Percentiles rank a stretch among this genome's conserved stretches.
Conservation (phyloP, 2,888 invertebrate species). For the Cephonodes hylas region DNA sequence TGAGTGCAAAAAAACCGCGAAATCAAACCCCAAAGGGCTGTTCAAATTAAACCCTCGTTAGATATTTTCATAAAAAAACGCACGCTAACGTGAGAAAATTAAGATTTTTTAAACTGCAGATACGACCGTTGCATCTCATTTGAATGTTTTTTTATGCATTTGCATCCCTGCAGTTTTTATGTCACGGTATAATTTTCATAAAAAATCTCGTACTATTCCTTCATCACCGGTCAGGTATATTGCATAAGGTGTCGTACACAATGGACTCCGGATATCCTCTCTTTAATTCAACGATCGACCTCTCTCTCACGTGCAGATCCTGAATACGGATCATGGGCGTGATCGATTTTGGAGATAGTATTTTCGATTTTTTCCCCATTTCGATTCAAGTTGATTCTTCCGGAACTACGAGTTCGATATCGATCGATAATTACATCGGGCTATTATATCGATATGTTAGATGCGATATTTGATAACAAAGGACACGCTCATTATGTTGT, state of each 20-base stretch:
- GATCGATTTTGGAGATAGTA: conserved; percentile 76
- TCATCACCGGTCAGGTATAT: conserved; percentile 77
- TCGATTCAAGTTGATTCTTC: conserved; percentile 9
- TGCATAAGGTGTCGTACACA: conserved; percentile 70
- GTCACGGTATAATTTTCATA: conserved; percentile 66
- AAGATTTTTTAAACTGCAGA: conserved; percentile 59
- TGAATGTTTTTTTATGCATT: conserved; percentile 65
- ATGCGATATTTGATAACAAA: background rate
- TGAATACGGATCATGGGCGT: conserved; percentile 74
- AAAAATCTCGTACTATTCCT: conserved; percentile 64
- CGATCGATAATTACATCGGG: background rate
- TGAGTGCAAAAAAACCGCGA: conserved; percentile 51
- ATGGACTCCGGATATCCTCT: conserved; percentile 79
- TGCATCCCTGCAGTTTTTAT: conserved; percentile 40
- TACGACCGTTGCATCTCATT: conserved; percentile 70
- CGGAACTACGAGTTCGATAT: conserved; percentile 10
- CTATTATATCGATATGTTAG: background rate
- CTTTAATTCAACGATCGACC: conserved; percentile 75
- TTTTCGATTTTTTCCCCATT: conserved; percentile 44
- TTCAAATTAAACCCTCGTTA: conserved; percentile 80
- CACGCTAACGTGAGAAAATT: conserved; percentile 79
- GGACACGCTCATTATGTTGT: background rate
- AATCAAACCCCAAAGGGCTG: conserved; percentile 80
- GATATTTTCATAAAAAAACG: conserved; percentile 63
- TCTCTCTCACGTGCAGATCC: conserved; percentile 77